These are phyloP conservation scores for Lasioglossum zephyrum DNA, from an alignment of 2,888 invertebrate species.

Conservation along the genomic window DNA sequence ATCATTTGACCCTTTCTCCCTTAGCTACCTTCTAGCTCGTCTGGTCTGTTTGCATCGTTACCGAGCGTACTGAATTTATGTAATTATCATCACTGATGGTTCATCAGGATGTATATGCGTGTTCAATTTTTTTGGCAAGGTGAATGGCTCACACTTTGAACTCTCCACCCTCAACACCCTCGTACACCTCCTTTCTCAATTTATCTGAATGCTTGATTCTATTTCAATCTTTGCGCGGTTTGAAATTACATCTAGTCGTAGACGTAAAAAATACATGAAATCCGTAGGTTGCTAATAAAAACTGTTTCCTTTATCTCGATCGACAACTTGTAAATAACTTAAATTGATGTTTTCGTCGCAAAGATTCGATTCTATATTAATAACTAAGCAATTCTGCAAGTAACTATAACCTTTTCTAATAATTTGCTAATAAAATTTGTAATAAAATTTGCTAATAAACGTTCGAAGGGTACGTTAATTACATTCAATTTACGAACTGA, in stretches of 20 bases:
- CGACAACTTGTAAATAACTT: no score
- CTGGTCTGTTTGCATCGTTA: not conserved
- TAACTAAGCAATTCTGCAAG: no score
- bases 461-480: not conserved
- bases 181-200: not conserved
- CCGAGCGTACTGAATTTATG: not conserved
- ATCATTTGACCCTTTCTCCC: not conserved
- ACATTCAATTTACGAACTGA: not conserved
- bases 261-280: not conserved
- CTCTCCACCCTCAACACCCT: not conserved
- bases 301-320: no score
- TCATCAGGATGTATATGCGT: not conserved
- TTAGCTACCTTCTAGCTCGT: not conserved
- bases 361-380: no score
- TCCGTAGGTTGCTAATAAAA: not conserved
- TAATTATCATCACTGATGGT: no score
- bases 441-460: no score
- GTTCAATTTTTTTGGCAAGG: not conserved
- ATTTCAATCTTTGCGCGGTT: no score
- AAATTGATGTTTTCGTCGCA: no score
- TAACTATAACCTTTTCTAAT: no score
- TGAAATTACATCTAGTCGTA: no score
- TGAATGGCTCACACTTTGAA: not conserved
- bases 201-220: not conserved
- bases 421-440: no score